Evolutionary conservation across 64 coral and sea anemone species (phyloP).

Genomic region (Porites australiensis): DNA sequence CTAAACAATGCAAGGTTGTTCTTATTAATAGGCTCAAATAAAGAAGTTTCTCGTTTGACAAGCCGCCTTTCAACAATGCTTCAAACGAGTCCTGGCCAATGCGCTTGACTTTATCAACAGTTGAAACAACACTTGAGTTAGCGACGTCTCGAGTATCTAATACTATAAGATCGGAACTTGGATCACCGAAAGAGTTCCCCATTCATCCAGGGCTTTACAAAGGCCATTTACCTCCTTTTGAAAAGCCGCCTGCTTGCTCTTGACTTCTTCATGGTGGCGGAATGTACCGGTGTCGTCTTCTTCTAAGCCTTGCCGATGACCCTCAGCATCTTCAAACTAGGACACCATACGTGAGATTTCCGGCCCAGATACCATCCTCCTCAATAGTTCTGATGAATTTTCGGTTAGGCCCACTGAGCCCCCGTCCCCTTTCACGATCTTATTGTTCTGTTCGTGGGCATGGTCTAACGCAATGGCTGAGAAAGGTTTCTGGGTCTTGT

Average conservation of each 20-base stretch:
- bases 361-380: constrained; percentile 27
- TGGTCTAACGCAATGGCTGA: constrained; percentile 12
- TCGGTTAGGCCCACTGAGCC: constrained; percentile 15
- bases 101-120: not conserved
- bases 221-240: not conserved
- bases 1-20: constrained; percentile 48
- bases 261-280: constrained; percentile 12
- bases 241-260: not conserved
- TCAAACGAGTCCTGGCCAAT: constrained; percentile 10
- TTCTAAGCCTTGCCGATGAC: not conserved
- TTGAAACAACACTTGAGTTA: not conserved
- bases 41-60: not conserved
- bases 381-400: not conserved
- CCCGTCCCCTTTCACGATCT: not conserved
- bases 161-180: not conserved
- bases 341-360: not conserved
- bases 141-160: not conserved
- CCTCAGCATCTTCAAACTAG: not conserved
- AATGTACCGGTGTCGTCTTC: not conserved
- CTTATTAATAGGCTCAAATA: constrained; percentile 34
- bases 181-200: constrained; percentile 28
- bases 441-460: not conserved
- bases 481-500: not conserved
- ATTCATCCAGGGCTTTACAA: not conserved
- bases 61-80: constrained; percentile 7